Conservation (phyloP, 2,113 vertebrate genomes). For the Cettia cetti region DNA sequence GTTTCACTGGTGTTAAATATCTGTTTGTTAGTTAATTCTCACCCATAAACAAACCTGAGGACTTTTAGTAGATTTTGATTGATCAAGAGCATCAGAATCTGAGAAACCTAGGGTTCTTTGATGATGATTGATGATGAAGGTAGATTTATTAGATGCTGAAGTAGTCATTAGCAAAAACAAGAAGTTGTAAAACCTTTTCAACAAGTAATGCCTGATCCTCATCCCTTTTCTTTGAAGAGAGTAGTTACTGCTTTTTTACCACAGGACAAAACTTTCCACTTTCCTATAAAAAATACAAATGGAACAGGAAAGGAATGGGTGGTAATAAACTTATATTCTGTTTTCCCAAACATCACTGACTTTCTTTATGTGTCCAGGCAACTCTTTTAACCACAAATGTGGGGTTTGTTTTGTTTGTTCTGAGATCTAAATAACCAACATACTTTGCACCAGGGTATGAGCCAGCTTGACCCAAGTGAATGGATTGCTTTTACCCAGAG, state of each 20-base stretch:
- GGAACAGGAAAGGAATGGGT: neutral
- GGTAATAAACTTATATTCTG: neutral
- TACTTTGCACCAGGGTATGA: neutral
- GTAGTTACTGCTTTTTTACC: neutral
- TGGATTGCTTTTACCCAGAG: fast-evolving
- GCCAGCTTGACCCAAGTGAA: neutral
- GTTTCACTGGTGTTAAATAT: neutral
- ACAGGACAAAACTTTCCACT: neutral
- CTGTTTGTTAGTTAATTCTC: neutral
- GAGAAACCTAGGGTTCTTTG: neutral
- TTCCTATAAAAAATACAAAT: neutral
- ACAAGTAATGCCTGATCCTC: neutral
- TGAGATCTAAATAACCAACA: neutral
- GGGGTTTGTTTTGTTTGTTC: neutral
- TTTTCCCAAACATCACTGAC: neutral
- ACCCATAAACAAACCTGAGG: neutral
- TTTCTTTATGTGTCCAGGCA: neutral
- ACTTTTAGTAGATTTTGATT: neutral
- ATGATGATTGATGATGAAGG: neutral
- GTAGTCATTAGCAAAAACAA: neutral
- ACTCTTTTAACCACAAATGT: neutral
- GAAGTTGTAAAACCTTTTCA: neutral
- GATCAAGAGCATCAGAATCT: neutral
- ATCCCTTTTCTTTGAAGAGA: neutral
- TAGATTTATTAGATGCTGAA: neutral